Conservation (phyloP, 1,140 invertebrate genomes). For the Meloidogyne exigua region DNA sequence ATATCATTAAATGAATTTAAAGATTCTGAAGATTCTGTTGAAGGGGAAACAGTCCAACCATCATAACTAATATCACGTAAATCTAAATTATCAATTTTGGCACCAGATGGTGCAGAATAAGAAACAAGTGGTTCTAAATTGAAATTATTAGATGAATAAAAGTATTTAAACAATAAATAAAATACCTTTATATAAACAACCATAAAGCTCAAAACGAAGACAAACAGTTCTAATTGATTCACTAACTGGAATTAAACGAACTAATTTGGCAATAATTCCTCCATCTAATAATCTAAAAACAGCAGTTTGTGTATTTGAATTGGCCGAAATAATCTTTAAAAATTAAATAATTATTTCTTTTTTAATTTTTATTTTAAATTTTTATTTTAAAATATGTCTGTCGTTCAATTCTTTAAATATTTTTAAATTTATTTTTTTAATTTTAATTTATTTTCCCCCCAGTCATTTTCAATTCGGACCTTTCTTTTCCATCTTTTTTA, state of each 20-base stretch:
- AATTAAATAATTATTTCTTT: not conserved
- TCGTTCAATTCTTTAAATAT: not conserved
- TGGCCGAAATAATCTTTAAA: conserved; percentile 75
- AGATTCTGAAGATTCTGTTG: not conserved
- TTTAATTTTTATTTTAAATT: not conserved
- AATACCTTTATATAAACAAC: conserved; percentile 68
- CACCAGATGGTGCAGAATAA: conserved; percentile 80
- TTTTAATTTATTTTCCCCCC: not conserved
- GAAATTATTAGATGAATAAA: no score
- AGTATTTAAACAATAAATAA: no score
- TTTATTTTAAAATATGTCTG: not conserved
- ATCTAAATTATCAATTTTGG: conserved; percentile 74
- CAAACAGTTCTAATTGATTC: conserved; percentile 79
- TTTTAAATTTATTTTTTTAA: not conserved
- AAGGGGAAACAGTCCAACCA: conserved; percentile 68
- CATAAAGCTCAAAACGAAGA: conserved; percentile 76
- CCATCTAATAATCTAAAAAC: conserved; percentile 76
- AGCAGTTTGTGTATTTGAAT: conserved; percentile 79
- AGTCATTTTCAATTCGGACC: conserved; percentile 14
- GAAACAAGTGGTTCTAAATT: conserved; percentile 75
- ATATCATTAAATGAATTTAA: conserved; percentile 67
- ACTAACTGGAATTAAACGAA: conserved; percentile 80
- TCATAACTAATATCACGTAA: conserved; percentile 88
- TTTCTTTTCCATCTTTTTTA: not conserved
- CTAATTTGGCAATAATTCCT: conserved; percentile 75